Evolutionary conservation across 2,113 vertebrate genomes (phyloP).

Genomic region (Lampris megalopsis): DNA sequence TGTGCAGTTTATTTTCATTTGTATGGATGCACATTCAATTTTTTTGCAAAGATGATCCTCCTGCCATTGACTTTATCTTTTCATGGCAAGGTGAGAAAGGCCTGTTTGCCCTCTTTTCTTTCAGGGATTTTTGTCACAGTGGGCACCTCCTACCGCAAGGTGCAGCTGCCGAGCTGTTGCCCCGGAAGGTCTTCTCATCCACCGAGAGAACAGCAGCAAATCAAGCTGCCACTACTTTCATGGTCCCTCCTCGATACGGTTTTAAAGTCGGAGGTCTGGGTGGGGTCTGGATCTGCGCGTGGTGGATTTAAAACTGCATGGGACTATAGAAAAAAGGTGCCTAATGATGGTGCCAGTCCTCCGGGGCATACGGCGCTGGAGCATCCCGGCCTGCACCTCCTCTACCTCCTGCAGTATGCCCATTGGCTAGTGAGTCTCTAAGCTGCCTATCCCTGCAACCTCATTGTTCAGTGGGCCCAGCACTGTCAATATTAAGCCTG

Average conservation of each 20-base stretch:
- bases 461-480: conserved; percentile 81
- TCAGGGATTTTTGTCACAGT: conserved; percentile 48
- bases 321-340: conserved; percentile 66
- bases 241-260: conserved; percentile 70
- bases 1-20: too few relatives aligned
- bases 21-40: neutral
- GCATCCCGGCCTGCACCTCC: conserved; percentile 77
- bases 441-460: conserved; percentile 78
- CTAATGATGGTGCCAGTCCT: conserved; percentile 83
- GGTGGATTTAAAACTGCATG: conserved; percentile 67
- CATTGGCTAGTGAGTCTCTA: conserved; percentile 80
- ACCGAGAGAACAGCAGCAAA: conserved; percentile 66
- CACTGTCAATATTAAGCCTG: conserved; percentile 87
- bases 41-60: conserved; percentile 1
- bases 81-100: conserved; percentile 17
- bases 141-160: conserved; percentile 30
- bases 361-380: conserved; percentile 81
- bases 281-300: conserved; percentile 62
- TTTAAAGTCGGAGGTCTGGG: conserved; percentile 67
- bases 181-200: conserved; percentile 35
- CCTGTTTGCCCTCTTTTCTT: conserved; percentile 6
- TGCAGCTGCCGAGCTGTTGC: conserved; percentile 58
- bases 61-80: conserved; percentile 10
- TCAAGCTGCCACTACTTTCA: conserved; percentile 80
- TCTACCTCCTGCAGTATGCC: conserved; percentile 78